phyloP scores from a whole-genome alignment of 2,888 invertebrate genomes.

The Dasysyrphus tricinctus region DNA sequence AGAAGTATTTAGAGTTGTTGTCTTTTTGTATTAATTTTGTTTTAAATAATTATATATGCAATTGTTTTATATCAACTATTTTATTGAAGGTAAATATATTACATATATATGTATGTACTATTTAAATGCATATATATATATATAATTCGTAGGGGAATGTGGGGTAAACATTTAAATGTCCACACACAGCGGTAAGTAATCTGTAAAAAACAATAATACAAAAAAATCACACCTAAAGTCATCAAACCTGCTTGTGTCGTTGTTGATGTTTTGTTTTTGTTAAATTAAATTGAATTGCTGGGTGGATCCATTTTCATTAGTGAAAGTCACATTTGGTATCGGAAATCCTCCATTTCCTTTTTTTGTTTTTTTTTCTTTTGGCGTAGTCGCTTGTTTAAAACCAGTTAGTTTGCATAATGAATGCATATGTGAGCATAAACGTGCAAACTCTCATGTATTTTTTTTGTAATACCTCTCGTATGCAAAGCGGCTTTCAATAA shows the following conservation, averaged over 20 bases:
- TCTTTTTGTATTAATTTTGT: constrained; percentile 55
- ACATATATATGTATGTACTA: constrained; percentile 56
- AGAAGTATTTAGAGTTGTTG: constrained; percentile 59
- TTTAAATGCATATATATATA: constrained; percentile 68
- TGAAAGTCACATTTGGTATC: constrained; percentile 57
- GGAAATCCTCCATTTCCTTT: constrained; percentile 61
- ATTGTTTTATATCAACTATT: constrained; percentile 58
- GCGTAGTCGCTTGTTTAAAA: constrained; percentile 38
- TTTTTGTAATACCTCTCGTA: constrained; percentile 35
- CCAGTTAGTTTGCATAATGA: constrained; percentile 68
- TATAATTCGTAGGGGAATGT: constrained; percentile 52
- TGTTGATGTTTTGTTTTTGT: constrained; percentile 23
- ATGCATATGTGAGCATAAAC: constrained; percentile 64
- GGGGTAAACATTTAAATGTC: constrained; percentile 69
- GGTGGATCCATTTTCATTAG: constrained; percentile 62
- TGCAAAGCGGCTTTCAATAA: constrained; percentile 70
- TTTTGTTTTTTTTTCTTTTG: too few species aligned
- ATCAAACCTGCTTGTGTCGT: constrained; percentile 67
- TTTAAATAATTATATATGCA: constrained; percentile 56
- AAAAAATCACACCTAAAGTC: constrained; percentile 63
- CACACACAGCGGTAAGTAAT: constrained; percentile 59
- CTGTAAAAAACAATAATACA: constrained; percentile 67
- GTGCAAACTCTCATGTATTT: constrained; percentile 59
- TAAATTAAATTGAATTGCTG: constrained; percentile 71
- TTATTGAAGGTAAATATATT: constrained; percentile 41